Evolutionary conservation across 1,140 invertebrate genomes (phyloP), one percentile per base, ranked within the genome.

Genomic region (Calycopis cecrops): DNA sequence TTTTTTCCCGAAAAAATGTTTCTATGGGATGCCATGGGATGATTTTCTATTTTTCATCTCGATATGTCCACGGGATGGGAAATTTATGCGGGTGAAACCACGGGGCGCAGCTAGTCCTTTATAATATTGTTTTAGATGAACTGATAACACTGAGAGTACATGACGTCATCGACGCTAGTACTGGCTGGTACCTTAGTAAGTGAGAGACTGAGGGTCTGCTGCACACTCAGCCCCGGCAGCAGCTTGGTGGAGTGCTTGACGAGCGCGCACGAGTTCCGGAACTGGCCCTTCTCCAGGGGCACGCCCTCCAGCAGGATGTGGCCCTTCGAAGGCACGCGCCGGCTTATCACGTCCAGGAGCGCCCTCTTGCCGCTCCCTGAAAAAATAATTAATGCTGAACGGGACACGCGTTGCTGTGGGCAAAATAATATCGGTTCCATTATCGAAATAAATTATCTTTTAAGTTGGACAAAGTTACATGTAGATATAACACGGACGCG

Each of bases 251-350:
- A 92, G 69, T 95, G 94, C 0, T 94, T 93, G 0, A 97, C 95
- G 71, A 96, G 95, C 3, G 93, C 94, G 59, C 95, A 97, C 48
- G 92, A 92, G 67, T 93, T 93, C 66, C 95, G 93, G 69, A 97
- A 98, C 47, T 97, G 83, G 16, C 93, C 91, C 28, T 92, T 88
- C 17, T 94, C 95, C 55, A 98, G 86, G 0, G 95, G 92, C 0
- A 94, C 92, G 3, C 95, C 95, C 76, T 97, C 96, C 0, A 98
- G 89, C 0, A 95, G 90, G 12, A 98, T 94, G 73, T 96, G 94
- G 0, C 96, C 96, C 57, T 95, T 89, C 52, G 92, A 92, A 50
- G 92, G 91, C 3, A 93, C 94, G 40, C 94, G 88, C n/a, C 96
- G 90, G 6, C 95, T 94, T 28, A 98, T 97, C 1, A 98, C 96